These are phyloP conservation scores for Nephrotoma guestfalica DNA, from an alignment of 2,888 invertebrate species.

Conservation along the genomic window DNA sequence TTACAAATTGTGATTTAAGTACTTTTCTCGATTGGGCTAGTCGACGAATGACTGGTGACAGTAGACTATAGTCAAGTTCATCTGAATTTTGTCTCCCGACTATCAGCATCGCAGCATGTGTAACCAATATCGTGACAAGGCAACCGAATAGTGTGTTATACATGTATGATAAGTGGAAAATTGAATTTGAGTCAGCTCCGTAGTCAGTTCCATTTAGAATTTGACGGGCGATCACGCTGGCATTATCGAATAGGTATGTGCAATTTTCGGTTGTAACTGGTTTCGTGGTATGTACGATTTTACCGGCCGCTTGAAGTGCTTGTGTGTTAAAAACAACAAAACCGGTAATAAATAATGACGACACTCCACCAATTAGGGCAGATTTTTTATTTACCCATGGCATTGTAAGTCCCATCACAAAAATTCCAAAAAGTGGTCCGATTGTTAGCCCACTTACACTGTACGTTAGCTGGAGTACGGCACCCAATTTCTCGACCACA, in stretches of 20 bases:
- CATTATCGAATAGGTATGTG: conserved; percentile 20
- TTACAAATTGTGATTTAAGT: not conserved
- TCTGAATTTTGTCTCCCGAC: not conserved
- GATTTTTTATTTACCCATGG: conserved; percentile 52
- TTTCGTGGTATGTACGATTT: conserved; percentile 39
- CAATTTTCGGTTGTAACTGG: conserved; percentile 37
- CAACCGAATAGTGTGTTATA: not conserved
- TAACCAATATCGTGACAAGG: not conserved
- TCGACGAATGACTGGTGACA: not conserved
- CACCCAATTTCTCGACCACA: conserved; percentile 56
- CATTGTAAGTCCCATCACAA: conserved; percentile 47
- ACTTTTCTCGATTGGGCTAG: not conserved
- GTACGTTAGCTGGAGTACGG: conserved; percentile 46
- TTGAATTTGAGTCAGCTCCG: not conserved
- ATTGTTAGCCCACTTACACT: conserved; percentile 48
- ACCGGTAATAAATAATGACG: conserved; percentile 46
- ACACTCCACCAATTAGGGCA: conserved; percentile 49
- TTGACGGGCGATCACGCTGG: not conserved
- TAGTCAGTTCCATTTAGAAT: too few species aligned
- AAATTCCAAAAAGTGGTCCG: conserved; percentile 55
- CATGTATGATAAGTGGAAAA: not conserved
- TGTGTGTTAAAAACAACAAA: conserved; percentile 46
- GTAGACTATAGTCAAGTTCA: not conserved
- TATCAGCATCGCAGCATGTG: not conserved
- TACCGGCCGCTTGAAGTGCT: conserved; percentile 46